Conservation (phyloP, 1,140 invertebrate genomes). For the Mylabris phalerata region DNA sequence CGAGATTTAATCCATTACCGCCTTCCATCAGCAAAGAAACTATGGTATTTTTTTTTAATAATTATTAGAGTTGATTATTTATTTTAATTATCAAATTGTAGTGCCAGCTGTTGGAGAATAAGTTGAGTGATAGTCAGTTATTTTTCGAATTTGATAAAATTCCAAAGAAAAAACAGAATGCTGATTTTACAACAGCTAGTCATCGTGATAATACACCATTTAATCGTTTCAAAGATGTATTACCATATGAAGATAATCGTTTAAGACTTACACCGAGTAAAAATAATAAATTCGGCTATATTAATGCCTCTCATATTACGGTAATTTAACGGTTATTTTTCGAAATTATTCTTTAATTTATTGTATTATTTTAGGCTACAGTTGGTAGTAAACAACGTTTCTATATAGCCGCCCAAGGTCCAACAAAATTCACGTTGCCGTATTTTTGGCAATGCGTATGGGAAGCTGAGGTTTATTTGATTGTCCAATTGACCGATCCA, state of each 20-base stretch:
- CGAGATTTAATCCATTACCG: slow-evolving; percentile 58
- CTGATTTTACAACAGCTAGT: slow-evolving; percentile 60
- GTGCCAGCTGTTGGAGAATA: slow-evolving; percentile 75
- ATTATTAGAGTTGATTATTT: slow-evolving; percentile 1
- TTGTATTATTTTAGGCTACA: slow-evolving; percentile 50
- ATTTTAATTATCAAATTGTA: slow-evolving; percentile 40
- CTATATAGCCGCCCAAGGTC: slow-evolving; percentile 79
- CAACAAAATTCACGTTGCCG: slow-evolving; percentile 52
- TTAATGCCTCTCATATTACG: slow-evolving; percentile 84
- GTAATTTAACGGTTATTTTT: slow-evolving; percentile 42
- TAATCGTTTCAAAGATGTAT: slow-evolving; percentile 60
- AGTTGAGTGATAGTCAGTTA: slow-evolving; percentile 71
- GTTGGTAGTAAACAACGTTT: slow-evolving; percentile 69
- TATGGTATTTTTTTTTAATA: slow-evolving; percentile 48
- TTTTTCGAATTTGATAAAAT: slow-evolving; percentile 84
- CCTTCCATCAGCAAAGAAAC: slow-evolving; percentile 68
- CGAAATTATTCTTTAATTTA: slow-evolving; percentile 10
- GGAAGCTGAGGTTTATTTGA: slow-evolving; percentile 72
- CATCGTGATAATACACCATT: slow-evolving; percentile 54
- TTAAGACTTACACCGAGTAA: slow-evolving; percentile 68
- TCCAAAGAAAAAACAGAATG: slow-evolving; percentile 65
- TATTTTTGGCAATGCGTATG: slow-evolving; percentile 84
- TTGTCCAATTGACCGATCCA: slow-evolving; percentile 69
- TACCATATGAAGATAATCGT: slow-evolving; percentile 85
- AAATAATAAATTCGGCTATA: slow-evolving; percentile 77